These are phyloP conservation scores for Acleris sparsana DNA, from an alignment of 2,888 invertebrate genomes.

Conservation along the genomic window DNA sequence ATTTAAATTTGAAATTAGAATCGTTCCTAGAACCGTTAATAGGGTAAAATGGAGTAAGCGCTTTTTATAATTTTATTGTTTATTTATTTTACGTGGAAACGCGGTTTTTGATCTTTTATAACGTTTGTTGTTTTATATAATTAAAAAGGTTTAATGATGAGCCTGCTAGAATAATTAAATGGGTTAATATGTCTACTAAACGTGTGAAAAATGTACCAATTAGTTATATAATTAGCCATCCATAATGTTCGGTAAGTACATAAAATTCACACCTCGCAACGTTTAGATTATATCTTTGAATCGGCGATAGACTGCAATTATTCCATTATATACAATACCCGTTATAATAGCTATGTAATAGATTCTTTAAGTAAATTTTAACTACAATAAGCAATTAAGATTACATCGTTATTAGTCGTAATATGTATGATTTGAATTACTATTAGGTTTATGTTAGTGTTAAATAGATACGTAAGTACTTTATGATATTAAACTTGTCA, in stretches of 20 bases:
- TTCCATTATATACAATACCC: slow-evolving; percentile 11
- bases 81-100: slow-evolving; percentile 37
- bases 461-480: neutral
- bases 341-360: slow-evolving; percentile 2
- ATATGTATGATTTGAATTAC: neutral
- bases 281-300: slow-evolving; percentile 1
- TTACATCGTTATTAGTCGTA: slow-evolving; percentile 5
- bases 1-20: slow-evolving; percentile 35
- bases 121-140: slow-evolving; percentile 29
- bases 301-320: slow-evolving; percentile 7
- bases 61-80: slow-evolving; percentile 35
- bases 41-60: slow-evolving; percentile 36
- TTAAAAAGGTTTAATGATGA: slow-evolving; percentile 26
- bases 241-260: slow-evolving; percentile 1
- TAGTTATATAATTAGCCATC: too few relatives aligned
- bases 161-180: slow-evolving; percentile 5
- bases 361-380: slow-evolving; percentile 6
- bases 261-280: neutral
- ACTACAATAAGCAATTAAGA: neutral
- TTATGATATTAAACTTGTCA: neutral
- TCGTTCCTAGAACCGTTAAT: slow-evolving; percentile 37
- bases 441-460: neutral
- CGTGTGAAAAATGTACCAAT: neutral
- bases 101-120: slow-evolving; percentile 29
- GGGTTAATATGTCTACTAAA: neutral